Conservation (phyloP, 1,140 invertebrate genomes). For the Charaxes varanes region DNA sequence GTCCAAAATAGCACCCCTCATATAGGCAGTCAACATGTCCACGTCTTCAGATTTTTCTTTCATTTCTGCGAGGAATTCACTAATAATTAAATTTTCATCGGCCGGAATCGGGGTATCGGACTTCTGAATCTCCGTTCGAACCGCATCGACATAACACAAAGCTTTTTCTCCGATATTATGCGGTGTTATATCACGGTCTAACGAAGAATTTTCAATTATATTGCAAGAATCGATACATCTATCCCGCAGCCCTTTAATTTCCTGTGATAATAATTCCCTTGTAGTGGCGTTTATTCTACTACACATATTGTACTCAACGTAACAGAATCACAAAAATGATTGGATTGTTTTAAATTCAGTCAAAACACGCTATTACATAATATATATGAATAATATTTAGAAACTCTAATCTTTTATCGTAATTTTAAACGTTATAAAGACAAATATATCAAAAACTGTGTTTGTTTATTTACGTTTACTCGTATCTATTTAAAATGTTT, state of each 20-base stretch:
- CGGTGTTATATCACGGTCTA: constrained; percentile 21
- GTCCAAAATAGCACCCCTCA: constrained; percentile 44
- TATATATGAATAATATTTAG: too few relatives aligned
- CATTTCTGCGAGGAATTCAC: constrained; percentile 45
- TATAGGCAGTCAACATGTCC: constrained; percentile 53
- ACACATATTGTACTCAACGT: constrained; percentile 21
- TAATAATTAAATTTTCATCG: constrained; percentile 49
- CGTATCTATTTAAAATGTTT: too few relatives aligned
- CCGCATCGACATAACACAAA: constrained; percentile 39
- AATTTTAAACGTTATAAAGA: too few relatives aligned
- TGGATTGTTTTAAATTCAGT: not conserved
- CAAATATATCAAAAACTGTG: too few relatives aligned
- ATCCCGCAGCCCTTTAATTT: constrained; percentile 42
- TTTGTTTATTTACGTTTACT: not conserved
- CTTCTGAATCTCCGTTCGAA: constrained; percentile 41
- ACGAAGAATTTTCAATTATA: constrained; percentile 40
- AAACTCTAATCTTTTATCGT: too few relatives aligned
- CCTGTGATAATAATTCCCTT: constrained; percentile 31
- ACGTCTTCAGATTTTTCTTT: constrained; percentile 47
- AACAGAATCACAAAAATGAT: not conserved
- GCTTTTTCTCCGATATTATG: constrained; percentile 33
- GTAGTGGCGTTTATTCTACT: constrained; percentile 35
- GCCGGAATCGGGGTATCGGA: constrained; percentile 33
- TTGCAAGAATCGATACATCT: constrained; percentile 40
- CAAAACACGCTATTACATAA: constrained; percentile 1